Evolutionary conservation across 1,140 invertebrate genomes (phyloP), one percentile per base, ranked within the genome.

Genomic region (Ceratosolen solmsi): DNA sequence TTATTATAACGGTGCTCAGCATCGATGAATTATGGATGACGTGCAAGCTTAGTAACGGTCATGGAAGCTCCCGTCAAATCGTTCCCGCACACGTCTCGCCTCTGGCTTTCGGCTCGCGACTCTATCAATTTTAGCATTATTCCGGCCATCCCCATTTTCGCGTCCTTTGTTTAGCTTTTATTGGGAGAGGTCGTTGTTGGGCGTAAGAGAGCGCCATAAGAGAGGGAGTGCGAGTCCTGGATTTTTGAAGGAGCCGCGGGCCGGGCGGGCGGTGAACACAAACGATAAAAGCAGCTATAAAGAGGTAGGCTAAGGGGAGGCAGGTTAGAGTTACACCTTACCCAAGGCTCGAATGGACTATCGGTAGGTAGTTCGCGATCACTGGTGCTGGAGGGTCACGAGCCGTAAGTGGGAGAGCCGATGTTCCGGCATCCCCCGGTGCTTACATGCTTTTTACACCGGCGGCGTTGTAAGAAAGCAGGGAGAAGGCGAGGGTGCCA

Each of bases 291-390:
- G 13, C 7, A 68, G n/a, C 65, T 3, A 30, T 25, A 54, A 17
- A 30, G 5, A 78, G 41, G n/a, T 22, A 22, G 70, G 15, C 11
- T 9, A 8, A 20, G 22, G 4, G 22, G 38, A 11, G 33, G 30
- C 25, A 33, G 58, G 58, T 63, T 9, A 33, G 2, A 54, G 3
- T 15, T 54, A 54, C 79, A 81, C 79, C 79, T 81, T 81, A 58
- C 72, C n/a, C 27, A 20, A 4, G n/a, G 38, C 9, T 60, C 60
- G 73, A 56, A 58, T 82, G 73, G 80, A 27, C 73, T 46, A 72
- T 60, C 83, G 83, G 86, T 84, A 79, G 80, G 80, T 72, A 82
- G 71, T 71, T 80, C 74, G 65, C 68, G 33, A 81, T 33, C 60
- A 41, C 68, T 80, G 63, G 72, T 58, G 20, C 58, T 30, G 71